A percentile compares a stretch with the other conserved stretches of the same genome.
Conservation (phyloP, 2,888 invertebrate species). For the Sthenelais limicola region DNA sequence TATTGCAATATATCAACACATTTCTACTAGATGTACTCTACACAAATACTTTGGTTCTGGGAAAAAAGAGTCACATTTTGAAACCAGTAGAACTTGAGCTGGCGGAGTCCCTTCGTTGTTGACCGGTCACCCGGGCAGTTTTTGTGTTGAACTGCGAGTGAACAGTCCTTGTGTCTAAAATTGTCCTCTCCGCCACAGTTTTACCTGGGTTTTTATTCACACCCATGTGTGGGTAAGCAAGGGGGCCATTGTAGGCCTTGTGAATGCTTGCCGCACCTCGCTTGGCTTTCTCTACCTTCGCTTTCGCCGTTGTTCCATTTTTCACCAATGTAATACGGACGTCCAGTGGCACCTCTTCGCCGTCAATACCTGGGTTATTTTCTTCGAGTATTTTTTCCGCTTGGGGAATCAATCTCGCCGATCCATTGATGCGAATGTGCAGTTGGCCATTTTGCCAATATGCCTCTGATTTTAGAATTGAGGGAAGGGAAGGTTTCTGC, state of each 20-base stretch:
- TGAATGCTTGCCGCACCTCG: background rate
- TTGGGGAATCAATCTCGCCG: background rate
- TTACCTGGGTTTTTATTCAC: background rate
- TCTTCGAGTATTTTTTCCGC: no score
- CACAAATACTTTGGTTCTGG: no score
- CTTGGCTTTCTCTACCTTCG: background rate
- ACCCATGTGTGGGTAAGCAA: background rate
- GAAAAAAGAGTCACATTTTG: no score
- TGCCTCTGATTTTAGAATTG: constrained; percentile 12
- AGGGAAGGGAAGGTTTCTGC: background rate
- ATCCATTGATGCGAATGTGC: constrained; percentile 11
- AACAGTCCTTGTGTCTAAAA: background rate
- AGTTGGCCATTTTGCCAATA: constrained; percentile 30
- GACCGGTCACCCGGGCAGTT: background rate
- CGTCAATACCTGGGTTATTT: no score
- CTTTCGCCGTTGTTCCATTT: background rate
- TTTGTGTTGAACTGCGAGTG: constrained; percentile 22
- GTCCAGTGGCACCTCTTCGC: constrained; percentile 10
- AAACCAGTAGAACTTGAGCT: no score
- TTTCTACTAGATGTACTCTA: no score
- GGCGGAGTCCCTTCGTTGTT: no score
- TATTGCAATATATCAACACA: no score
- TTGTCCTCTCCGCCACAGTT: background rate
- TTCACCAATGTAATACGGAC: constrained; percentile 24
- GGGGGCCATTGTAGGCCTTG: constrained; percentile 7